phyloP scores from a whole-genome alignment of 1,140 invertebrate species.

The Rhopalosiphum maidis region DNA sequence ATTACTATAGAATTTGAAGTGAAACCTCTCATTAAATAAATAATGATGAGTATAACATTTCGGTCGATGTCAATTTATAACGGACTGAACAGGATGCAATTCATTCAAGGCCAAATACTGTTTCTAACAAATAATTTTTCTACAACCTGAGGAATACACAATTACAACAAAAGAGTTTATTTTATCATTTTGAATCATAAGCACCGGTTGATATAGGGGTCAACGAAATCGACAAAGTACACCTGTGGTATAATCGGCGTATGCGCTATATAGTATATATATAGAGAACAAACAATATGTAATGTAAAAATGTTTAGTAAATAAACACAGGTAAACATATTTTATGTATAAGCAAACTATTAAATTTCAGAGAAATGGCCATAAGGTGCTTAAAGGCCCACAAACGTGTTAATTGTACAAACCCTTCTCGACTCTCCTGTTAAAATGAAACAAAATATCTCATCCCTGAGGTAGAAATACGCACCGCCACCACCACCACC shows the following conservation, averaged over 20 bases:
- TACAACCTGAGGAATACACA: not conserved
- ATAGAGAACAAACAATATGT: not conserved
- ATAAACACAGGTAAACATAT: not conserved
- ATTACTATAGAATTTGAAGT: not conserved
- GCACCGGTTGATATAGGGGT: not conserved
- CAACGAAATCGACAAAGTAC: not conserved
- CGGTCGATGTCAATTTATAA: not conserved
- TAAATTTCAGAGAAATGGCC: not conserved
- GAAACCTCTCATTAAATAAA: not conserved
- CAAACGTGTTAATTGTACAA: constrained; percentile 10
- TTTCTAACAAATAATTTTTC: not conserved
- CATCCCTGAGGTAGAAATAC: not conserved
- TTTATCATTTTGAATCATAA: not conserved
- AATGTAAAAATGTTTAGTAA: not conserved
- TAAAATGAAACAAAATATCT: not conserved
- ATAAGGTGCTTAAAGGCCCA: not conserved
- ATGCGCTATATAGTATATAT: not conserved
- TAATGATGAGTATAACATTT: constrained; percentile 1
- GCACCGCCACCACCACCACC: not conserved
- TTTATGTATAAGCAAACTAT: not conserved
- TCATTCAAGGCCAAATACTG: not conserved
- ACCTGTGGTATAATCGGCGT: not conserved
- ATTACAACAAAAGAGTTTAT: not conserved
- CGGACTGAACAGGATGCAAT: not conserved
- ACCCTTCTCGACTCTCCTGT: not conserved